Evolutionary conservation across 1,140 invertebrate species (phyloP).

Genomic region (Camponotus floridanus): DNA sequence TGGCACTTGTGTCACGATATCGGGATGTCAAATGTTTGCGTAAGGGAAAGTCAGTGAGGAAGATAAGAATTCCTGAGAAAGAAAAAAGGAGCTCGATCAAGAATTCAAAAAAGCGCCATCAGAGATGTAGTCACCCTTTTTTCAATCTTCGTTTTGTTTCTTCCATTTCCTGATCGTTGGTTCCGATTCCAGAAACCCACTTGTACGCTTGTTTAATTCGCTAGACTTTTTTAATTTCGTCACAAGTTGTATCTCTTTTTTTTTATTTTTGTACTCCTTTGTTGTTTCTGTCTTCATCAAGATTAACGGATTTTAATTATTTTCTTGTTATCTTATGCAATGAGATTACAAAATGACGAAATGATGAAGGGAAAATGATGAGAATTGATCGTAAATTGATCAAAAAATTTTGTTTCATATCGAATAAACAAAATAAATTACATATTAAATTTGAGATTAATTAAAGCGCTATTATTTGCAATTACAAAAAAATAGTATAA

Average conservation of each 20-base stretch:
- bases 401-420: background rate
- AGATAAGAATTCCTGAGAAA: conserved; percentile 45
- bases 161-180: conserved; percentile 62
- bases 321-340: conserved; percentile 3
- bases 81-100: conserved; percentile 1
- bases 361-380: background rate
- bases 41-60: conserved; percentile 44
- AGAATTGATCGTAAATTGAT: background rate
- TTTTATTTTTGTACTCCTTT: background rate
- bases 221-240: conserved; percentile 37
- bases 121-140: conserved; percentile 42
- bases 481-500: background rate
- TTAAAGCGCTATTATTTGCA: background rate
- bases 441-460: background rate
- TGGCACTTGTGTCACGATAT: conserved; percentile 35
- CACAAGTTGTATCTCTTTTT: background rate
- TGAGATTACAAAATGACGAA: background rate
- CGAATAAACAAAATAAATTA: background rate
- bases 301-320: background rate
- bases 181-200: conserved; percentile 2
- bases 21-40: conserved; percentile 6
- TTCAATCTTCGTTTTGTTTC: conserved; percentile 63
- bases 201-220: conserved; percentile 2
- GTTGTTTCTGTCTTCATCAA: background rate
- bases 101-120: conserved; percentile 49